These are phyloP conservation scores for Mustelus asterias DNA, from an alignment of 2,113 vertebrate species.

Conservation along the genomic window DNA sequence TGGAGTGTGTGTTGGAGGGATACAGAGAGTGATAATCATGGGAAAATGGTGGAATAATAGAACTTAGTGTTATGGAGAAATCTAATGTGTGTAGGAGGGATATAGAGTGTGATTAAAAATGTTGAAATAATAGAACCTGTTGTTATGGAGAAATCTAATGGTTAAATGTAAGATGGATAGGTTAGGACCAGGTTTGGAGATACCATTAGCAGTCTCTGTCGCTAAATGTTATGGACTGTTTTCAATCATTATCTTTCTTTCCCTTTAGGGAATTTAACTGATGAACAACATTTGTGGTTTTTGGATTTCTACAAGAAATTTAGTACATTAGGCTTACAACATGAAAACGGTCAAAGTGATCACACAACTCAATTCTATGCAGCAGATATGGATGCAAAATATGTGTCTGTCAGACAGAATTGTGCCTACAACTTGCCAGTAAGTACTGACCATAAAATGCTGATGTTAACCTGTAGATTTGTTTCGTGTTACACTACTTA, in stretches of 20 bases:
- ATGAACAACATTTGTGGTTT: constrained; percentile 79
- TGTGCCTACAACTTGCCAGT: constrained; percentile 95
- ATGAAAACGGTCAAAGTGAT: constrained; percentile 76
- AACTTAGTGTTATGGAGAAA: background rate
- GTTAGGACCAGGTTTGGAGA: background rate
- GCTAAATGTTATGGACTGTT: background rate
- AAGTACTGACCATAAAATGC: constrained; percentile 43
- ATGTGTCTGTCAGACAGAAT: constrained; percentile 77
- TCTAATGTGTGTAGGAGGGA: background rate
- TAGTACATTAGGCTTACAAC: constrained; percentile 74
- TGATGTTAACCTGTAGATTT: background rate
- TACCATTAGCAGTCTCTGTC: background rate
- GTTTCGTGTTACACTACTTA: background rate
- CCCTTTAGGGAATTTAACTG: constrained; percentile 71
- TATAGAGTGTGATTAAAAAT: background rate
- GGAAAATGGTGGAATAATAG: background rate
- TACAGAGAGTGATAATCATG: background rate
- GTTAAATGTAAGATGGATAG: background rate
- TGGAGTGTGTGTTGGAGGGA: background rate
- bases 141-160: background rate
- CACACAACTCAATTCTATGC: constrained; percentile 64
- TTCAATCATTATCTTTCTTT: constrained; percentile 2
- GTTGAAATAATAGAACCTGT: background rate
- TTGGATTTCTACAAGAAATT: constrained; percentile 88
- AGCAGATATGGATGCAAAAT: constrained; percentile 74